Evolutionary conservation across 2,113 vertebrate species (phyloP).

Genomic region (Xerus inauris): DNA sequence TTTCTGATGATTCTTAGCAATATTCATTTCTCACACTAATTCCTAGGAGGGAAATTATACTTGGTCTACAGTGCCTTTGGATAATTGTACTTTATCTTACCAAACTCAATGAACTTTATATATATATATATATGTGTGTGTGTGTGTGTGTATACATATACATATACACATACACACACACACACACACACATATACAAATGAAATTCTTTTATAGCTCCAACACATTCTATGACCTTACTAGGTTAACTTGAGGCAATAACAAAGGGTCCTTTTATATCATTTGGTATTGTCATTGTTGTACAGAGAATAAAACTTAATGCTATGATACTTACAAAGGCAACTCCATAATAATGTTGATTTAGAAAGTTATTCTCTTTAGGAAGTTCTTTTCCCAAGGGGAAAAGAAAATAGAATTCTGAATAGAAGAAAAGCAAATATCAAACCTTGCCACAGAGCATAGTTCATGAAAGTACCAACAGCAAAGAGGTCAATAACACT

Average conservation of each 20-base stretch:
- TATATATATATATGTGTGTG: too few species aligned
- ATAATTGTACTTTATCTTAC: neutral
- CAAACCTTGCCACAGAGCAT: neutral
- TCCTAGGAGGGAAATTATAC: neutral
- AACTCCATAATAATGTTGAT: neutral
- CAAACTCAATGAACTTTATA: neutral
- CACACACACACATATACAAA: neutral
- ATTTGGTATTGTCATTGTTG: neutral
- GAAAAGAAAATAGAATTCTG: neutral
- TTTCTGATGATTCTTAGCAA: slow-evolving; percentile 21
- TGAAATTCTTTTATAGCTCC: neutral
- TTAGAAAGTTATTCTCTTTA: slow-evolving; percentile 13
- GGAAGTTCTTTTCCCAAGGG: neutral
- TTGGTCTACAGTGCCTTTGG: neutral
- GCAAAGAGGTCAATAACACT: neutral
- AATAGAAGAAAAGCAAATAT: slow-evolving; percentile 20
- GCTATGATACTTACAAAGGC: neutral
- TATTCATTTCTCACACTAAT: neutral
- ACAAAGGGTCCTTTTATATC: neutral
- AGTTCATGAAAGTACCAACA: neutral
- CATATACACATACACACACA: too few species aligned
- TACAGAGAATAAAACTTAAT: neutral
- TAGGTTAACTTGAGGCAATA: neutral
- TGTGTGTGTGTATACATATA: too few species aligned
- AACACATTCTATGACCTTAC: neutral